phyloP scores from a whole-genome alignment of 2,888 invertebrate genomes.

The Conops quadrifasciatus region DNA sequence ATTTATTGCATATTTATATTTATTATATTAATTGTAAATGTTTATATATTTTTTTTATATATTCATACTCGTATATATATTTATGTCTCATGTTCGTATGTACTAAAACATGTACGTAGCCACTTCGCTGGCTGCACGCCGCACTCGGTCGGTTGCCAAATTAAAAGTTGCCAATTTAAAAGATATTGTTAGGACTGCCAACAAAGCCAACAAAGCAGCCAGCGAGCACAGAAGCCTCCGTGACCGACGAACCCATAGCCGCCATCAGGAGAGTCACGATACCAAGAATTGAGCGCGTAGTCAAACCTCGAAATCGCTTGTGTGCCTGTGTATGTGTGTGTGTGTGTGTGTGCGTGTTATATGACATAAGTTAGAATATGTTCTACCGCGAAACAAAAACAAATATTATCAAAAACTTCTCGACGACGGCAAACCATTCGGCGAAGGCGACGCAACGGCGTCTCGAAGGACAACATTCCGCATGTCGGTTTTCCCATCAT shows the following conservation, averaged over 20 bases:
- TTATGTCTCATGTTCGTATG: no score
- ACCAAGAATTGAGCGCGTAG: constrained; percentile 2
- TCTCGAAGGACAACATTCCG: constrained; percentile 11
- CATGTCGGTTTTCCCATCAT: constrained; percentile 2
- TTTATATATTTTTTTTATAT: no score
- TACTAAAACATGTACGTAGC: no score
- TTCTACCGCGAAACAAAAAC: constrained; percentile 11
- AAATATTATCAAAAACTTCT: no score
- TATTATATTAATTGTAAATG: no score
- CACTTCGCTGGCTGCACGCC: neutral
- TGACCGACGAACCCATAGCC: neutral
- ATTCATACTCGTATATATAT: no score
- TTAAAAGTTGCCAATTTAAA: no score
- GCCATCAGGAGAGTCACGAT: neutral
- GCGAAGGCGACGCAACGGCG: constrained; percentile 26
- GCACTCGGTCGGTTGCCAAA: constrained; percentile 12
- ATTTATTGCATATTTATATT: no score
- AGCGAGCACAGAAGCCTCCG: neutral
- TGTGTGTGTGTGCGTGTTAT: constrained; percentile 4
- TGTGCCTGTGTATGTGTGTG: neutral
- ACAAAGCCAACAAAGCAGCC: neutral
- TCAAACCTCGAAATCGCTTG: neutral
- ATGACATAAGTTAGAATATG: constrained; percentile 4
- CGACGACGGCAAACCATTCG: constrained; percentile 18
- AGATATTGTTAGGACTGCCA: neutral